Evolutionary conservation across 2,797 vertebrate genomes (phyloP), one percentile per base, ranked within the genome.

Genomic region (Sandelia bainsii): DNA sequence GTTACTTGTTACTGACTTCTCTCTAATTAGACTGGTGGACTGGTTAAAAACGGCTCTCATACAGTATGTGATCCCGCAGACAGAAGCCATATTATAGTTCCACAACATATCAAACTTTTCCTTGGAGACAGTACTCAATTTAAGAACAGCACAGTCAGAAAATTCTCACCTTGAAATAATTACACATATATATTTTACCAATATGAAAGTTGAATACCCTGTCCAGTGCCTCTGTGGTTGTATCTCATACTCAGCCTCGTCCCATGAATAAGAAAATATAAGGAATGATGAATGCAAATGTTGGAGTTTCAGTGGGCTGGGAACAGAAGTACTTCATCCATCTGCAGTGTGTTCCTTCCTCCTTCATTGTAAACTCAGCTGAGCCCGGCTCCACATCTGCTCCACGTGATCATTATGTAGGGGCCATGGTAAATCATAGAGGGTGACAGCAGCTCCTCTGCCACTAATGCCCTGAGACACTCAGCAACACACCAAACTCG

Each of bases 1-100:
- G 82, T 50, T 72, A 45, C 23, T 34, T 39, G 77, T 50, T 75
- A 52, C 64, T 70, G 72, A 62, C 48, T 81, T 83, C 75, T 83
- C 70, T 79, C 54, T 82, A 87, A 87, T 91, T 83, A 80, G 82
- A 72, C 34, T 0, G 52, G 68, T 73, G 63, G 66, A 78, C 75
- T 53, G 39, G 72, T 87, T 76, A 80, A 81, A 85, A 82, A 56
- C 50, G 52, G 20, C n/a, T 17, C 54, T 48, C 27, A 27, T 39
- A 39, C 37, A 39, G 40, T 53, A 67, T 70, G 57, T 62, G 60
- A 66, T 69, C 23, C 60, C 48, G 51, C 70, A 61, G 64, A 69
- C 68, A 62, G 46, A 37, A 20, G 67, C 29, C 20, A n/a, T n/a
- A 13, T 62, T 63, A 7, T 48, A 76, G 42, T 78, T 48, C 44